Base-by-base conservation (phyloP, 2,888 invertebrate species). In the Zaprionus bogoriensis region DNA sequence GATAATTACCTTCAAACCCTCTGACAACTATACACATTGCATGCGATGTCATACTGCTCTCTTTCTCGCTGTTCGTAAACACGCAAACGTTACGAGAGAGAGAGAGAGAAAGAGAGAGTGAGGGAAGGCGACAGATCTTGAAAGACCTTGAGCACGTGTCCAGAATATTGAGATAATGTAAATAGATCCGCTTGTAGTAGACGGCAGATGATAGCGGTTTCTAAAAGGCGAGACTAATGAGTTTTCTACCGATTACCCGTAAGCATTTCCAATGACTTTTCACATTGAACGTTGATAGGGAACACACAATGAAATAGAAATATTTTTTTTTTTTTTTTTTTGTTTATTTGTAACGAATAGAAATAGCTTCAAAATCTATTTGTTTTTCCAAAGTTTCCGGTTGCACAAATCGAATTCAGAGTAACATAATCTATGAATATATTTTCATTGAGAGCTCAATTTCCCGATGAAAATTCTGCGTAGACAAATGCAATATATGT, bases 401-500 rank as follows among this genome's bases (percentile, higher is more conserved):
- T 36, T 36, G 6, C 32, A 17, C 32, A 32, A 27, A 10, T 27
- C 10, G 10, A 10, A 27, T 3, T 10, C 27, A 9, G 1, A 14
- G 32, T 36, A 36, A 36, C 32, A 17, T 36, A 3, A 36, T n/a
- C n/a, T 36, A 14, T 6, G 12, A 12, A 30, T 12, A 17, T 27
- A 14, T 5, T 32, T 42, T 7, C 23, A 48, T 32, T 54, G 27
- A 55, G 19, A 41, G 45, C 38, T 54, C 54, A 47, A 30, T 17
- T 48, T 48, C 47, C 12, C 17, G n/a, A 23, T 6, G 17, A 30
- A 57, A 38, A 44, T 57, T 65, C 32, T 39, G 42, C 17, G 6
- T 42, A 27, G 3, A 50, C 47, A 51, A 62, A 55, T 62, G 46
- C 55, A 65, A 46, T 36, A 23, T 19, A 45, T 39, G 36, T 5